Base-by-base conservation (phyloP, 1,140 invertebrate species). In the Eriosoma lanigerum region DNA sequence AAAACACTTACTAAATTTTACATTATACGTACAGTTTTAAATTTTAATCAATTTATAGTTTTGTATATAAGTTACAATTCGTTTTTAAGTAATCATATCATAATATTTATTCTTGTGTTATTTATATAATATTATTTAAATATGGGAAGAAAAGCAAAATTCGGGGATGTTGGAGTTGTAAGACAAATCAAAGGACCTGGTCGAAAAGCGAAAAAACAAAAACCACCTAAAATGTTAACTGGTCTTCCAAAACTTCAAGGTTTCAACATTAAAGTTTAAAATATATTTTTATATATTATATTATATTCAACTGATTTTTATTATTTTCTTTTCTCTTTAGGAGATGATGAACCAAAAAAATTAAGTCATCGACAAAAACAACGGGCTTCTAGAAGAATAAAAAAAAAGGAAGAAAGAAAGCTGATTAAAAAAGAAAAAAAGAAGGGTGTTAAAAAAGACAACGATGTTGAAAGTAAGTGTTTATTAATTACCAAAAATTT, bases 131-230 rank as follows among this genome's bases (percentile, higher is more conserved):
- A 21, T 44, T 54, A 58, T 9, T 50, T 26, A 52, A 82, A 70
- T 83, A 97, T 97, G 95, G 95, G 95, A 81, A 88, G 95, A 56
- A 96, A 95, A 89, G 93, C 90, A 38, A 93, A 94, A 84, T 96
- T 92, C 85, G 83, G 81, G n/a, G 87, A 88, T 83, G 89, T 88
- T 82, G 89, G 89, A 52, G 90, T 90, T 82, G 89, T 90, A 72
- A 93, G 93, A 83, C 46, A 81, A 54, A 24, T 32, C 0, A 92
- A 90, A 85, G 94, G 94, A 10, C 93, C 91, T 44, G 95, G 94
- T 1, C 89, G 90, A 81, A 97, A 96, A 87, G 88, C 93, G 0
- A 92, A 90, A 82, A 96, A 96, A 85, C 95, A 96, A 84, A 89
- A 90, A 76, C 89, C 93, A 82, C 94, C 94, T 12, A 87, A 87